phyloP scores from a whole-genome alignment of 2,888 invertebrate species.

The Xestia ashworthii region DNA sequence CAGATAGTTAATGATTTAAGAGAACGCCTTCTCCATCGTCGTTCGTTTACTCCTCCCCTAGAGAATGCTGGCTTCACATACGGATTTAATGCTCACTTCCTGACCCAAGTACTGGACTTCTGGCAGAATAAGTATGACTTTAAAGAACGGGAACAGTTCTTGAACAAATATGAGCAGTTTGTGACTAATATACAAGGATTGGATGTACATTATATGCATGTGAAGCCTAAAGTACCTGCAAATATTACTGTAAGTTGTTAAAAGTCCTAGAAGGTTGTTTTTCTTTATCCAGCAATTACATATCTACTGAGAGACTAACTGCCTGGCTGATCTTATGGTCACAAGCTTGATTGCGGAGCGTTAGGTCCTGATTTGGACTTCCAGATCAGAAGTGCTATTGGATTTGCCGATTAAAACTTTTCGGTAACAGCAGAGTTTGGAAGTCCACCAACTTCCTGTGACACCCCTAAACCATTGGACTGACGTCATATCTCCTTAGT shows the following conservation, averaged over 20 bases:
- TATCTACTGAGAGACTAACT: not conserved
- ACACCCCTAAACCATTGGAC: not conserved
- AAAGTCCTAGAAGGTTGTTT: not conserved
- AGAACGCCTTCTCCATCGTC: slow-evolving; percentile 88
- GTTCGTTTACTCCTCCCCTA: slow-evolving; percentile 89
- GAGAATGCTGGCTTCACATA: slow-evolving; percentile 94
- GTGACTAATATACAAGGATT: slow-evolving; percentile 94
- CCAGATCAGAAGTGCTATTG: not conserved
- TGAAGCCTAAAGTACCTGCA: slow-evolving; percentile 87
- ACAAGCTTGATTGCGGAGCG: not conserved
- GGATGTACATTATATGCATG: slow-evolving; percentile 94
- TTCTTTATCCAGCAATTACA: not conserved
- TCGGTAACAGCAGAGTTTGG: not conserved
- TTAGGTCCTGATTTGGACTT: not conserved
- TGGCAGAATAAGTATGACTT: slow-evolving; percentile 95
- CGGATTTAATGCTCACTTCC: slow-evolving; percentile 94
- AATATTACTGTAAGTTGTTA: slow-evolving; percentile 74
- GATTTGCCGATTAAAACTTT: not conserved
- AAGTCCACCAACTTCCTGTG: not conserved
- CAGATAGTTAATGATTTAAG: slow-evolving; percentile 89
- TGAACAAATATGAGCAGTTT: slow-evolving; percentile 95
- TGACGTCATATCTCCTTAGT: not conserved
- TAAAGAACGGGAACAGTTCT: slow-evolving; percentile 91
- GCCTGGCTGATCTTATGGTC: not conserved
- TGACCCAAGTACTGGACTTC: slow-evolving; percentile 93